Evolutionary conservation across 2,113 vertebrate species (phyloP).

Genomic region (Trematocara marginatum): DNA sequence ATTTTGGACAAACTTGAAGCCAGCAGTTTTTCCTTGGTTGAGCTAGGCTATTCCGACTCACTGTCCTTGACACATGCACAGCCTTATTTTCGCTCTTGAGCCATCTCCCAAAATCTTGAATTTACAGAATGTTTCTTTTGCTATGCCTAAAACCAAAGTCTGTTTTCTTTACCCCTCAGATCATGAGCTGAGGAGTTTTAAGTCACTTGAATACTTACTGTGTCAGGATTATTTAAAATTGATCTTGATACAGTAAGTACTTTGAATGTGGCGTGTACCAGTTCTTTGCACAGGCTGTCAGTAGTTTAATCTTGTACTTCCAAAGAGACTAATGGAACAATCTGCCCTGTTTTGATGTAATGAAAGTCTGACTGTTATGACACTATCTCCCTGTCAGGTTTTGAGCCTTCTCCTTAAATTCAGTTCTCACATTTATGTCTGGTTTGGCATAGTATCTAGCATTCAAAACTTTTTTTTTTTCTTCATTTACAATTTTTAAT

Average conservation of each 20-base stretch:
- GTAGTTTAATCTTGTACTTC: not conserved
- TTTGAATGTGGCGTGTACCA: not conserved
- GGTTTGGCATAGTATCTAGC: not conserved
- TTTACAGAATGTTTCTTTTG: not conserved
- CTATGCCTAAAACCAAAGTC: not conserved
- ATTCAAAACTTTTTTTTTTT: not conserved
- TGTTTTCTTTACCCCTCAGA: not conserved
- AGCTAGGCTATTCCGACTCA: fast-evolving
- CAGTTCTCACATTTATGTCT: not conserved
- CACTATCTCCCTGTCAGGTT: not conserved
- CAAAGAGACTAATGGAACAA: not conserved
- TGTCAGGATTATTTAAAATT: not conserved
- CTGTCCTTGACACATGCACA: not conserved
- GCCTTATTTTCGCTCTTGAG: not conserved
- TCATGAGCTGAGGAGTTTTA: not conserved
- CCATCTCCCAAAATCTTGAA: not conserved
- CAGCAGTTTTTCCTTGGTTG: fast-evolving
- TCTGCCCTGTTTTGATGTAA: not conserved
- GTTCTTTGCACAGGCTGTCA: not conserved
- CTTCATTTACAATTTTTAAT: not conserved
- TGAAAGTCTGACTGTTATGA: no score
- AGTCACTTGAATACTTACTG: not conserved
- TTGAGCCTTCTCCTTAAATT: not conserved
- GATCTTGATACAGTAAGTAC: not conserved
- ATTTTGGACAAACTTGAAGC: not conserved